phyloP scores from a whole-genome alignment of 2,797 vertebrate genomes.

The Diplodus puntazzo region DNA sequence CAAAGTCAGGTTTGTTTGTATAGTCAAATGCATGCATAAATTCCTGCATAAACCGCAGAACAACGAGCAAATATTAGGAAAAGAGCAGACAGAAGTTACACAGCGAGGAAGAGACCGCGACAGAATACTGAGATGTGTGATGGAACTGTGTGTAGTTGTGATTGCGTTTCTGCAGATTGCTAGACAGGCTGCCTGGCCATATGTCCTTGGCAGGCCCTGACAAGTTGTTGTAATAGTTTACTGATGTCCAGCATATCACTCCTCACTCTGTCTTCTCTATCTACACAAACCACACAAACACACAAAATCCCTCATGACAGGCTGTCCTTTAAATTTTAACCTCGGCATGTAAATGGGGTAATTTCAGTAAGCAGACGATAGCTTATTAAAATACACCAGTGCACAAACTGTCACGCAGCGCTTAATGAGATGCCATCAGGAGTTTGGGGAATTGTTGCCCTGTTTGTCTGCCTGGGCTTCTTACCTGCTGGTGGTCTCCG shows the following conservation, averaged over 20 bases:
- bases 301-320: constrained; percentile 20
- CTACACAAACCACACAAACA: constrained; percentile 28
- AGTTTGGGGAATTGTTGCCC: not conserved
- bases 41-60: constrained; percentile 45
- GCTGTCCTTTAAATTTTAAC: constrained; percentile 14
- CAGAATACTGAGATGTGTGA: constrained; percentile 65
- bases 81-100: constrained; percentile 45
- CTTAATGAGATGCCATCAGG: not conserved
- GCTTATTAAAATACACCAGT: constrained; percentile 5
- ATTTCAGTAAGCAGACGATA: constrained; percentile 1
- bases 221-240: constrained; percentile 64
- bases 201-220: constrained; percentile 72
- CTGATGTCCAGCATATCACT: constrained; percentile 62
- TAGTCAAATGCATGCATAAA: constrained; percentile 43
- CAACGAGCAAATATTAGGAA: constrained; percentile 53
- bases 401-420: not conserved
- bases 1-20: constrained; percentile 33
- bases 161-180: constrained; percentile 62
- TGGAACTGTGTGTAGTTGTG: constrained; percentile 53
- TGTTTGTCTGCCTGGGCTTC: not conserved
- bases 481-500: constrained; percentile 97
- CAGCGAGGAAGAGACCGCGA: constrained; percentile 41
- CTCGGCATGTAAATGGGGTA: not conserved
- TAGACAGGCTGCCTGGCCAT: constrained; percentile 73
- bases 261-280: constrained; percentile 33